Evolutionary conservation across 2,888 invertebrate species (phyloP).

Genomic region (Hypomecis atomaria): DNA sequence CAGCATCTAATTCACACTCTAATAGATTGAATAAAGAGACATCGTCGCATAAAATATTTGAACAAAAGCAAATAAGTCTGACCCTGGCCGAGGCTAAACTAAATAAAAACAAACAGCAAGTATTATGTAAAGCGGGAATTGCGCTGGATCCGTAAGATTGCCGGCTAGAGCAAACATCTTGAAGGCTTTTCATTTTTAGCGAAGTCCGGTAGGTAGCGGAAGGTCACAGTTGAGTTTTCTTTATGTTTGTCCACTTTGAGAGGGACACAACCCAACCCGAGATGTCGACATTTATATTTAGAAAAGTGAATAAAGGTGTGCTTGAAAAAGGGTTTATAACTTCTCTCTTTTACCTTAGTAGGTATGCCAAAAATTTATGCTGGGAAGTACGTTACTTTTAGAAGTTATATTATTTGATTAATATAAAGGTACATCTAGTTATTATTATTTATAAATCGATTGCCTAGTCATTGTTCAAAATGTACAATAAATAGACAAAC

Average conservation of each 20-base stretch:
- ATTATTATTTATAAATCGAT: too few relatives aligned
- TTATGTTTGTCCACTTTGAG: constrained; percentile 18
- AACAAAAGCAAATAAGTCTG: constrained; percentile 23
- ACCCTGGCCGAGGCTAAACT: constrained; percentile 29
- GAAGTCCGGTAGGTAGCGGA: constrained; percentile 37
- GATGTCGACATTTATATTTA: constrained; percentile 8
- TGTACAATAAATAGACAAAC: too few relatives aligned
- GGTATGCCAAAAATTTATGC: too few relatives aligned
- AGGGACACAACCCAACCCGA: constrained; percentile 9
- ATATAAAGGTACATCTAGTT: too few relatives aligned
- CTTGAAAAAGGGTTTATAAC: background rate
- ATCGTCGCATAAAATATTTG: constrained; percentile 19
- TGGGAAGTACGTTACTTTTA: too few relatives aligned
- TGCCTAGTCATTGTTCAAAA: too few relatives aligned
- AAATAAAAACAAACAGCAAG: constrained; percentile 35
- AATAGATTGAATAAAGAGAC: constrained; percentile 2
- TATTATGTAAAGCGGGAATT: constrained; percentile 33
- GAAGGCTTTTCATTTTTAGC: constrained; percentile 40
- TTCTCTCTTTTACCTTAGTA: background rate
- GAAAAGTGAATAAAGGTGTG: constrained; percentile 3
- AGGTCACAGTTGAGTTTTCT: constrained; percentile 32
- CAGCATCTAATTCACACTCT: background rate
- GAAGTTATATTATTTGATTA: too few relatives aligned
- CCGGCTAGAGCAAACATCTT: constrained; percentile 36
- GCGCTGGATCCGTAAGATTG: constrained; percentile 36